Evolutionary conservation across 1,140 invertebrate species (phyloP), one percentile per base, ranked within the genome.

Genomic region (Pseudobourletiella spinata): DNA sequence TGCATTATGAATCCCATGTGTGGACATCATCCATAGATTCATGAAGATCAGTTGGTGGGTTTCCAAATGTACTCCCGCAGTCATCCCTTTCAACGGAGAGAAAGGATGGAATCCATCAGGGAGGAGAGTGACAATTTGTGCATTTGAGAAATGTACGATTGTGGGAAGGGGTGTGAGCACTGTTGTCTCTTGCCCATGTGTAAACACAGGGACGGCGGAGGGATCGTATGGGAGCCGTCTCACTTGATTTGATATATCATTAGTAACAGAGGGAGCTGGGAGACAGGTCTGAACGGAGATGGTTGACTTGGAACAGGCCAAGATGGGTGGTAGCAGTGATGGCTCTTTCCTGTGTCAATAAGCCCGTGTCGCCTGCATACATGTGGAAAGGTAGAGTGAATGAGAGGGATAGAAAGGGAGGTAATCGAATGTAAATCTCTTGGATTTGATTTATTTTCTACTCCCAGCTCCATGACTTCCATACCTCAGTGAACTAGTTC

Each of bases 201-300:
- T 63, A 63, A 57, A 63, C 51, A 63, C 29, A 25, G 61, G 18
- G 52, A 63, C 57, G n/a, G n/a, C n/a, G n/a, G n/a, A n/a, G n/a
- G n/a, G n/a, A n/a, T n/a, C n/a, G n/a, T n/a, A n/a, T n/a, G n/a
- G 48, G 61, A 62, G 54, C 55, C 57, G 61, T 63, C 61, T 63
- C 48, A 57, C 54, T 63, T 63, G 54, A 63, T 63, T 63, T 63
- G 54, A 57, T 42, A n/a, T n/a, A 63, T 57, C 55, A 63, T 63
- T 63, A 63, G n/a, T n/a, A n/a, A n/a, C n/a, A n/a, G 55, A 32
- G 43, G 46, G 20, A 24, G 44, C 18, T 50, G 57, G 42, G 46
- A 24, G 28, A 32, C 18, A 57, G 57, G 42, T n/a, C n/a, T 43
- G 51, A 51, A 25, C 8, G 48, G 24, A 24, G n/a, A 24, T 26